Evolutionary conservation across 2,888 invertebrate genomes (phyloP).

Genomic region (Fragum whitleyi): DNA sequence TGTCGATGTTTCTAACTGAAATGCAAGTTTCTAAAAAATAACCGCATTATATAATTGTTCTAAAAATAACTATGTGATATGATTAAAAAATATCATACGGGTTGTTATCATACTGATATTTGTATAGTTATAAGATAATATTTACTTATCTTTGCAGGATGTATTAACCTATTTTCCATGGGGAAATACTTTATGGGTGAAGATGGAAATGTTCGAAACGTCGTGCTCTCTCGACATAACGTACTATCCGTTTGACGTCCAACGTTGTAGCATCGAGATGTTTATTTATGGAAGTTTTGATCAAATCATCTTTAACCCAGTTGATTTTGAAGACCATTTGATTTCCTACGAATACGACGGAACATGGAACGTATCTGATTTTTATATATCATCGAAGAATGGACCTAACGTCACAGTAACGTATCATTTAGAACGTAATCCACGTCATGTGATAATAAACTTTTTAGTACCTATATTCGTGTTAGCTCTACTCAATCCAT

Average conservation of each 20-base stretch:
- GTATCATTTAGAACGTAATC: constrained; percentile 12
- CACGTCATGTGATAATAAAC: constrained; percentile 1
- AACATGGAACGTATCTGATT: constrained; percentile 8
- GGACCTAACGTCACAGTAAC: neutral
- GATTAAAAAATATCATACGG: too few relatives aligned
- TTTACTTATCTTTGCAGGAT: too few relatives aligned
- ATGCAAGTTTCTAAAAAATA: too few relatives aligned
- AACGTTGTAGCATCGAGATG: constrained; percentile 23
- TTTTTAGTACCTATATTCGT: neutral
- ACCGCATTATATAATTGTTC: too few relatives aligned
- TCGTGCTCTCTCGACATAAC: constrained; percentile 43
- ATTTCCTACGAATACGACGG: neutral
- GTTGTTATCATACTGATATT: too few relatives aligned
- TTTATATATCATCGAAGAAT: neutral
- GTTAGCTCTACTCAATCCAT: neutral
- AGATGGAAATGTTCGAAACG: constrained; percentile 19
- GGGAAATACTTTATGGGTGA: neutral
- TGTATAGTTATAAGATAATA: too few relatives aligned
- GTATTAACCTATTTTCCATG: neutral
- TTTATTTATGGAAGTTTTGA: neutral
- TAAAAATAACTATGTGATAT: too few relatives aligned
- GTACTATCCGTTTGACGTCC: constrained; percentile 35
- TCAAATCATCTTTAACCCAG: neutral
- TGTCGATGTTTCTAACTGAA: too few relatives aligned
- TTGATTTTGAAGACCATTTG: neutral